Conservation (phyloP, 2,113 vertebrate species). For the Plecotus auritus region DNA sequence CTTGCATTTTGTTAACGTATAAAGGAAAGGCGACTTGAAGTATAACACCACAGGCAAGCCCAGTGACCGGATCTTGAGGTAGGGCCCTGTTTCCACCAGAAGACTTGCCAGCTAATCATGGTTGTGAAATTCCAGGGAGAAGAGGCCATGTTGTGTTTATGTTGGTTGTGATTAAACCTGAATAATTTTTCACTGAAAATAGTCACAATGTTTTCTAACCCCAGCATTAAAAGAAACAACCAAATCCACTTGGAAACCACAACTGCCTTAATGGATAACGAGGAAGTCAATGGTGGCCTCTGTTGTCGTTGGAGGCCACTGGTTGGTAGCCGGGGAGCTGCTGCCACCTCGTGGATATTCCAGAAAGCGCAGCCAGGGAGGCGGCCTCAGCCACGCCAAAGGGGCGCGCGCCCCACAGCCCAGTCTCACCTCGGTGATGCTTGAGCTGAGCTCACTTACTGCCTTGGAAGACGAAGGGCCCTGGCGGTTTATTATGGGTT, state of each 20-base stretch:
- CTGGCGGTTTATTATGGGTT: constrained; percentile 38
- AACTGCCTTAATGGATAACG: accelerated
- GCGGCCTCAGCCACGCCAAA: background rate
- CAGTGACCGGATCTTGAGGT: background rate
- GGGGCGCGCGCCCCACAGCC: background rate
- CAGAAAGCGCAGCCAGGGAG: background rate
- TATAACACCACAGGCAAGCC: background rate
- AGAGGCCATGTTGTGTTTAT: background rate
- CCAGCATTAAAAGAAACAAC: background rate
- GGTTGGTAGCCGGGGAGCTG: constrained; percentile 38
- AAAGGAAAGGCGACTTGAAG: background rate
- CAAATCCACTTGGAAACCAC: background rate
- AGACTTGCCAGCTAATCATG: background rate
- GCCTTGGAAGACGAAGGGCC: background rate
- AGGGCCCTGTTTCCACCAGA: background rate
- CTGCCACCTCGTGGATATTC: constrained; percentile 78
- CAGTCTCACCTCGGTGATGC: constrained; percentile 26
- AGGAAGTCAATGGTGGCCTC: background rate
- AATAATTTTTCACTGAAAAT: constrained; percentile 19
- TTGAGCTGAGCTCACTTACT: constrained; percentile 24
- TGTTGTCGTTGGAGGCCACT: background rate
- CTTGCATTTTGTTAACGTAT: background rate
- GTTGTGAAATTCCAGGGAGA: background rate
- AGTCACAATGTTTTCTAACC: background rate
- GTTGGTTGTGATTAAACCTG: background rate